Evolutionary conservation across 35 echinoderm and acorn worm species (phyloP).

Genomic region (Ophioderma brevispina): DNA sequence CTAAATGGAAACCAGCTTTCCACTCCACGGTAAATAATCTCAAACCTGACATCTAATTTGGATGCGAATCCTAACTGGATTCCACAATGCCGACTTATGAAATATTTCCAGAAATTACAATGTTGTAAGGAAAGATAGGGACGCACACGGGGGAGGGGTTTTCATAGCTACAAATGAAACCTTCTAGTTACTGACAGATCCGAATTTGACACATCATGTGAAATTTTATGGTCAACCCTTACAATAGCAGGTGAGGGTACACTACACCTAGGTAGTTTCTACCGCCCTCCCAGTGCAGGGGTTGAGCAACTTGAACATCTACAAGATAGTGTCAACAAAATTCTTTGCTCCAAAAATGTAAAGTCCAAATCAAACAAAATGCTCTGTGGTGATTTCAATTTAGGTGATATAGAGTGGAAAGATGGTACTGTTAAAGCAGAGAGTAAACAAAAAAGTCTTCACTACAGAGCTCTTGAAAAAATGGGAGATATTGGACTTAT

Average conservation of each 20-base stretch:
- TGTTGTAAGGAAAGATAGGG: neutral
- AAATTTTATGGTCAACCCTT: neutral
- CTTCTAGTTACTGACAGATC: neutral
- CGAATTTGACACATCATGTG: neutral
- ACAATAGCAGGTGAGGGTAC: neutral
- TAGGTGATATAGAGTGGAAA: neutral
- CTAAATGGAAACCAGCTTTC: neutral
- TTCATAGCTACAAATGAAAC: neutral
- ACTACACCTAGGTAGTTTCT: neutral
- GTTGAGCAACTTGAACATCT: neutral
- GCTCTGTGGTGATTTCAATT: neutral
- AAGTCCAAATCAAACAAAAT: neutral
- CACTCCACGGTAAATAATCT: neutral
- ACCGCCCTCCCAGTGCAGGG: neutral
- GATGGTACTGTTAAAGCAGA: neutral
- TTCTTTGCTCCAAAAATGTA: neutral
- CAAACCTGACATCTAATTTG: conserved; percentile 6
- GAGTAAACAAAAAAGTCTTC: neutral
- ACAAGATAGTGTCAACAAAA: neutral
- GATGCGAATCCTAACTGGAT: conserved; percentile 8
- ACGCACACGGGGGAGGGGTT: neutral
- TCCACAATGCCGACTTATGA: neutral
- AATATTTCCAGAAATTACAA: conserved; percentile 2
- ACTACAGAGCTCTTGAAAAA: neutral
- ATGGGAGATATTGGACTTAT: neutral